phyloP scores from a whole-genome alignment of 2,888 invertebrate species.

The Tortricodes alternella region DNA sequence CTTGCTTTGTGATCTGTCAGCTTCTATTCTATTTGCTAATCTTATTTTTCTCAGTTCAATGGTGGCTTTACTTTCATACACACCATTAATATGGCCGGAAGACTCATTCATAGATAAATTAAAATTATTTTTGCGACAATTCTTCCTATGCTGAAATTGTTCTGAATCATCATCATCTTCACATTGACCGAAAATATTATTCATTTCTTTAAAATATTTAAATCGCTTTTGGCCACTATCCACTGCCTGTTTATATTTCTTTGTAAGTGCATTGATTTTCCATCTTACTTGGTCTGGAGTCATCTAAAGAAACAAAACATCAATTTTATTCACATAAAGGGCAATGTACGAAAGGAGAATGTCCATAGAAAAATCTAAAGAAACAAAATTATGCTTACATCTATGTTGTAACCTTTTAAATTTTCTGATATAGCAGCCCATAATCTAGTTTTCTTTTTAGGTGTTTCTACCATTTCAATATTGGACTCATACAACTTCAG shows the following conservation, averaged over 20 bases:
- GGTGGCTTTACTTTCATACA: conserved; percentile 48
- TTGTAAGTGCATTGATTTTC: conserved; percentile 62
- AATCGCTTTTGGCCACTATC: conserved; percentile 52
- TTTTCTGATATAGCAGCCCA: conserved; percentile 58
- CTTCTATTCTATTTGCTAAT: conserved; percentile 55
- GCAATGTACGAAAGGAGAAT: too few relatives aligned
- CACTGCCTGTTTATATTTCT: conserved; percentile 55
- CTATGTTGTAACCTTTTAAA: conserved; percentile 50
- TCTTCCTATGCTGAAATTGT: conserved; percentile 42
- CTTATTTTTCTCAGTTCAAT: conserved; percentile 56
- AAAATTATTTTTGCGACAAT: conserved; percentile 25
- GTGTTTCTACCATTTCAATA: conserved; percentile 56
- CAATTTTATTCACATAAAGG: conserved; percentile 1
- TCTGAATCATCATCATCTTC: conserved; percentile 52
- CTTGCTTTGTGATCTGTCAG: conserved; percentile 55
- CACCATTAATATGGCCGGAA: not conserved
- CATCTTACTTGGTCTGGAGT: conserved; percentile 57
- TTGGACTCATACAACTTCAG: conserved; percentile 56
- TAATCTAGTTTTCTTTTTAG: conserved; percentile 59
- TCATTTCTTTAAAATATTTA: conserved; percentile 55
- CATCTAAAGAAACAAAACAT: conserved; percentile 42
- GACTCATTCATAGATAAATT: conserved; percentile 27
- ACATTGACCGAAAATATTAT: conserved; percentile 52
- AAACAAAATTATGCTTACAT: conserved; percentile 39
- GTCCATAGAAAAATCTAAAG: not conserved